Conservation (phyloP, 2,888 invertebrate species). For the Polyploca ridens region DNA sequence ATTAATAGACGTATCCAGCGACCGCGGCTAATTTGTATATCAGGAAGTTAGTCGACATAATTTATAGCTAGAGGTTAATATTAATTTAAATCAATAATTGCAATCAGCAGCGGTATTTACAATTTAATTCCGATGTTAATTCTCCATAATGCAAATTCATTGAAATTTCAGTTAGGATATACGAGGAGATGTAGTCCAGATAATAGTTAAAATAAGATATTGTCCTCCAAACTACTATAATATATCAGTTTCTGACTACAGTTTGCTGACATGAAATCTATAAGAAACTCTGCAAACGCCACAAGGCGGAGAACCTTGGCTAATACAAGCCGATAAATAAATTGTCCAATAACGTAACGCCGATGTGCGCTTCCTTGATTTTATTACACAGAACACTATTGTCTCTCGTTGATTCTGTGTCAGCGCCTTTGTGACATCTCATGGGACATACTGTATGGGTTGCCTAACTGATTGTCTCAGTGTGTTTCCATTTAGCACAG, state of each 20-base stretch:
- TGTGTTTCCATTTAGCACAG: constrained; percentile 31
- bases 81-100: neutral
- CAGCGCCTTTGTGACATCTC: constrained; percentile 25
- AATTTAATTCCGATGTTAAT: neutral
- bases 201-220: neutral
- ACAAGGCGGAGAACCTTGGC: neutral
- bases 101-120: neutral
- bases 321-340: constrained; percentile 2
- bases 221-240: neutral
- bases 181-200: neutral
- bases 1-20: neutral
- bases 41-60: neutral
- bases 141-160: neutral
- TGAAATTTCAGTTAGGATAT: neutral
- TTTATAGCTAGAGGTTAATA: neutral
- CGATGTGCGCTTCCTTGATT: no score
- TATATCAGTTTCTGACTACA: neutral
- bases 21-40: neutral
- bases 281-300: neutral
- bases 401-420: constrained; percentile 16
- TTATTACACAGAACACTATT: neutral
- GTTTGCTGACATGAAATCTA: neutral
- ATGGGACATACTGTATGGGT: constrained; percentile 31
- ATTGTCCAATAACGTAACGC: neutral
- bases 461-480: constrained; percentile 30